phyloP scores from a whole-genome alignment of 2,888 invertebrate genomes.

The Acheta domesticus region DNA sequence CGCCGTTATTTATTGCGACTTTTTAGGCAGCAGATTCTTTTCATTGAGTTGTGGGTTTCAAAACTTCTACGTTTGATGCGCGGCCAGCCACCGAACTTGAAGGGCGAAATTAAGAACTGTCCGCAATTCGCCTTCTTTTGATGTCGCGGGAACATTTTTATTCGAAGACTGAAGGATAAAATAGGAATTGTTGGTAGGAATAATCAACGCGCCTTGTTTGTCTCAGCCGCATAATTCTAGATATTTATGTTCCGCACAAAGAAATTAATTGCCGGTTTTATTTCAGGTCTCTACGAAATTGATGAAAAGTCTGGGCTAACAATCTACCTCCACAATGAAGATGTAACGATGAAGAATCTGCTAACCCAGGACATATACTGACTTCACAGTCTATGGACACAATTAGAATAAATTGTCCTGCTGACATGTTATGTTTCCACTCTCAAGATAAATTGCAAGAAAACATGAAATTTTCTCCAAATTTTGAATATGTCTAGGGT shows the following conservation, averaged over 20 bases:
- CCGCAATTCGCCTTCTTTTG: neutral
- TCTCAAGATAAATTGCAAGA: too few species aligned
- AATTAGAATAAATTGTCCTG: too few species aligned
- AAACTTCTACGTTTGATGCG: constrained; percentile 21
- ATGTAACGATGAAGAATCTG: too few species aligned
- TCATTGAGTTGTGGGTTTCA: constrained; percentile 27
- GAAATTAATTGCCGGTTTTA: neutral
- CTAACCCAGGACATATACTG: too few species aligned
- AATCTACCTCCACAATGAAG: too few species aligned
- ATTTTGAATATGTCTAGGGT: too few species aligned
- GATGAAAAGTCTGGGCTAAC: too few species aligned
- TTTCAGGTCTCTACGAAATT: too few species aligned
- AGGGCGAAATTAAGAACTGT: constrained; percentile 18
- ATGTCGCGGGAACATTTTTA: neutral
- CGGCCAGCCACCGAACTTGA: neutral
- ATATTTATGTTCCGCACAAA: neutral
- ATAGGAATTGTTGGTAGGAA: neutral
- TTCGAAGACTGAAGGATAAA: neutral
- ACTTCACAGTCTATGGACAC: too few species aligned
- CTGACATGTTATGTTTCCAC: too few species aligned
- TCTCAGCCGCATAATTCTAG: neutral
- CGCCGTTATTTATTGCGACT: constrained; percentile 28
- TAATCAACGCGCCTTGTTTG: neutral
- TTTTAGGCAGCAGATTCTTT: constrained; percentile 19
- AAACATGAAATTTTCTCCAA: too few species aligned